phyloP scores from a whole-genome alignment of 2,888 invertebrate species.

The Craniophora ligustri region DNA sequence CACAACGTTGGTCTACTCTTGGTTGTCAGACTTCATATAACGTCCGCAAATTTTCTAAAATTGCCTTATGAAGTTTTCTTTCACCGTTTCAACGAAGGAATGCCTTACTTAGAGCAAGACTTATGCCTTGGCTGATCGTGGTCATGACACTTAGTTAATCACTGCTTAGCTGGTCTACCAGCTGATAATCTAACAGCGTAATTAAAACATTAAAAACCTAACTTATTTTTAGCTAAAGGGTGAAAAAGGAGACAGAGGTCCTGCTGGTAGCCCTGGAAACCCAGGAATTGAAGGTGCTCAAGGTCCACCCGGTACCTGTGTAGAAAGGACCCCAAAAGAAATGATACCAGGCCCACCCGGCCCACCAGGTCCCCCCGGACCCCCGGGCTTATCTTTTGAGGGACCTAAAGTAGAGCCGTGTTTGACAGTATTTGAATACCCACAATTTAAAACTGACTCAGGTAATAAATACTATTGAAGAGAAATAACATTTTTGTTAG shows the following conservation, averaged over 20 bases:
- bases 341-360: constrained; percentile 58
- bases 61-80: too few relatives aligned
- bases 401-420: constrained; percentile 77
- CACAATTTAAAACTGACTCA: neutral
- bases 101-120: too few relatives aligned
- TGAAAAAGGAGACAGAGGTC: constrained; percentile 71
- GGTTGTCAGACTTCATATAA: too few relatives aligned
- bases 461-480: constrained; percentile 22
- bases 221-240: constrained; percentile 67
- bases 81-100: too few relatives aligned
- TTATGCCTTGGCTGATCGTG: too few relatives aligned
- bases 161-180: too few relatives aligned
- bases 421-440: constrained; percentile 7
- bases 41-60: too few relatives aligned
- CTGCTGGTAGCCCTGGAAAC: constrained; percentile 61
- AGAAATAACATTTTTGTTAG: too few relatives aligned
- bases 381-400: constrained; percentile 67
- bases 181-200: too few relatives aligned
- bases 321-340: constrained; percentile 22
- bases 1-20: too few relatives aligned
- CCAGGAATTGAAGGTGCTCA: constrained; percentile 60
- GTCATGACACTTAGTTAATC: too few relatives aligned
- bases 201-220: neutral
- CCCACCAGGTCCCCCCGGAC: constrained; percentile 65
- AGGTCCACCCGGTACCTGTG: constrained; percentile 55